phyloP scores from a whole-genome alignment of 2,888 invertebrate species.

The Drosophila limbata region DNA sequence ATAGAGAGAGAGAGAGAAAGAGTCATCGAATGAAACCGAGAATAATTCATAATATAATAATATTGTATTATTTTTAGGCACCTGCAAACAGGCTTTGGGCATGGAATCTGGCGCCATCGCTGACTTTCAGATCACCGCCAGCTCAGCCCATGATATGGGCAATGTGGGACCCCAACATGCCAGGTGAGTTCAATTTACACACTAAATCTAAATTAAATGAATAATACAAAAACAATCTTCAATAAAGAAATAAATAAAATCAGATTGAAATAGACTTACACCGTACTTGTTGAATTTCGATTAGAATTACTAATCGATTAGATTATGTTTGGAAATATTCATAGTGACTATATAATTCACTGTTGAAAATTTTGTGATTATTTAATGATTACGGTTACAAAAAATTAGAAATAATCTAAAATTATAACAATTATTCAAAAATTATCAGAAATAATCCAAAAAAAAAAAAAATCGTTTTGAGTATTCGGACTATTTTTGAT shows the following conservation, averaged over 20 bases:
- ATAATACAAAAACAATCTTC: not conserved
- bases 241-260: not conserved
- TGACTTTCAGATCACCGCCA: constrained; percentile 91
- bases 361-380: no score
- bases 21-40: not conserved
- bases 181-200: constrained; percentile 87
- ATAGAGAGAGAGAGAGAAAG: constrained; percentile 8
- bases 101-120: constrained; percentile 93
- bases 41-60: constrained; percentile 34
- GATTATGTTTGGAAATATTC: no score
- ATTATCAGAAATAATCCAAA: no score
- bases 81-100: constrained; percentile 90
- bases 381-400: no score
- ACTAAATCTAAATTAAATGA: not conserved
- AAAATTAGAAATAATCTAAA: no score
- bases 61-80: constrained; percentile 86
- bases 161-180: constrained; percentile 93
- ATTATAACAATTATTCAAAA: no score
- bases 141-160: constrained; percentile 92
- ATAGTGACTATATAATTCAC: no score
- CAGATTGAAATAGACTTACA: no score
- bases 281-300: no score
- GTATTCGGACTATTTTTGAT: no score
- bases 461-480: no score
- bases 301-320: no score